Percentiles rank a stretch among this genome's conserved stretches.
These are phyloP conservation scores for Poeciliopsis gracilis DNA, from an alignment of 2,797 vertebrate genomes.

Conservation along the genomic window DNA sequence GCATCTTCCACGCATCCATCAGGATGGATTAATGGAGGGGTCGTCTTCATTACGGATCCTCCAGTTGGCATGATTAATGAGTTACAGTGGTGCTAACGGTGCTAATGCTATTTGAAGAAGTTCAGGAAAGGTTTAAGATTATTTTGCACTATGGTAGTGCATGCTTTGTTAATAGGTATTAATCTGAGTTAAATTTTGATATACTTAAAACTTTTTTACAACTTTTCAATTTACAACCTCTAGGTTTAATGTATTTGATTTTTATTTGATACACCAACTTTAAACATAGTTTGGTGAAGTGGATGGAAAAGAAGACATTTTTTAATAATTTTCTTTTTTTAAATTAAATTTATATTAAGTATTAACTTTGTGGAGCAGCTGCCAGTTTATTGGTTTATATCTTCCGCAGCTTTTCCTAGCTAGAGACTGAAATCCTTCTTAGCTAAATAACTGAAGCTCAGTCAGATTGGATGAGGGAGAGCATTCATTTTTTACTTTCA, in stretches of 20 bases:
- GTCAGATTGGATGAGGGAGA: too few species aligned
- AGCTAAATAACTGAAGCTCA: too few species aligned
- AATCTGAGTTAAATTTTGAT: neutral
- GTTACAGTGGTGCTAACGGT: neutral
- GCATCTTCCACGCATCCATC: constrained; percentile 37
- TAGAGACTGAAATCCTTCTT: too few species aligned
- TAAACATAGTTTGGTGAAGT: neutral
- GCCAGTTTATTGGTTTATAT: too few species aligned
- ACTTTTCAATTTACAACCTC: neutral
- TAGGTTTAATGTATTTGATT: neutral
- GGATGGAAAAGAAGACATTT: neutral
- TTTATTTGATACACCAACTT: neutral
- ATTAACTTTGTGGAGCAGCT: too few species aligned
- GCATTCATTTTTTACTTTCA: too few species aligned
- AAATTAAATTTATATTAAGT: neutral
- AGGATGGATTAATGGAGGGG: neutral
- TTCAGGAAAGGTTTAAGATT: neutral
- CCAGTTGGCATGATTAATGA: neutral
- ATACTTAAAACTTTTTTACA: neutral
- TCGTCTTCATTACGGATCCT: neutral
- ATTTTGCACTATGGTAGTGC: neutral
- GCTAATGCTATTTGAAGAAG: neutral
- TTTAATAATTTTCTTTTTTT: neutral
- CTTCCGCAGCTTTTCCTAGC: too few species aligned
- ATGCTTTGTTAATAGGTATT: neutral